phyloP scores from a whole-genome alignment of 2,797 vertebrate species.

The Loris lydekkerianus region DNA sequence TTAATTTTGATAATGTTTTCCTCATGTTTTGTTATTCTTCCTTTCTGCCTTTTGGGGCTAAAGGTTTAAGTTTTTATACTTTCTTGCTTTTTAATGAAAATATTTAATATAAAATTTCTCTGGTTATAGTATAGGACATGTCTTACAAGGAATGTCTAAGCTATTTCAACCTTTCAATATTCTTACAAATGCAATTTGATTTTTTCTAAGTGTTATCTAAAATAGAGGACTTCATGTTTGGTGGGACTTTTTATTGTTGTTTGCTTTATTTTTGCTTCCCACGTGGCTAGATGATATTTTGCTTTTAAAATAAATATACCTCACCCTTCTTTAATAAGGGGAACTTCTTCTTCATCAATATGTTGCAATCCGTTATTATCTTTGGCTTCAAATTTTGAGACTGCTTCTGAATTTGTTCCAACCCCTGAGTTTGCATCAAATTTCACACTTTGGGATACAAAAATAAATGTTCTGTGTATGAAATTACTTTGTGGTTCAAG shows the following conservation, averaged over 20 bases:
- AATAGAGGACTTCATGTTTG: not conserved
- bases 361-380: not conserved
- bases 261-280: not conserved
- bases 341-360: not conserved
- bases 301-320: conserved; percentile 56
- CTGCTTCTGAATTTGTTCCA: not conserved
- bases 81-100: not conserved
- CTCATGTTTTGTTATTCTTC: not conserved
- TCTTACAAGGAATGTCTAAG: not conserved
- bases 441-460: not conserved
- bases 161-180: not conserved
- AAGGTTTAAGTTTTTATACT: not conserved
- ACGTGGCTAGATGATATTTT: not conserved
- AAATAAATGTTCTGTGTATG: not conserved
- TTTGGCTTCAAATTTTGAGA: not conserved
- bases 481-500: not conserved
- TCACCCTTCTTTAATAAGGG: not conserved
- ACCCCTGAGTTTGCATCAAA: not conserved
- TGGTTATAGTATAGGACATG: not conserved
- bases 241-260: not conserved
- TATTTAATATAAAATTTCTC: not conserved
- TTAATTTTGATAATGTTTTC: not conserved
- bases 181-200: not conserved
- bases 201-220: not conserved
- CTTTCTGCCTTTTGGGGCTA: not conserved